Base-by-base conservation (phyloP, 2,797 vertebrate genomes). In the Sciurus vulgaris region DNA sequence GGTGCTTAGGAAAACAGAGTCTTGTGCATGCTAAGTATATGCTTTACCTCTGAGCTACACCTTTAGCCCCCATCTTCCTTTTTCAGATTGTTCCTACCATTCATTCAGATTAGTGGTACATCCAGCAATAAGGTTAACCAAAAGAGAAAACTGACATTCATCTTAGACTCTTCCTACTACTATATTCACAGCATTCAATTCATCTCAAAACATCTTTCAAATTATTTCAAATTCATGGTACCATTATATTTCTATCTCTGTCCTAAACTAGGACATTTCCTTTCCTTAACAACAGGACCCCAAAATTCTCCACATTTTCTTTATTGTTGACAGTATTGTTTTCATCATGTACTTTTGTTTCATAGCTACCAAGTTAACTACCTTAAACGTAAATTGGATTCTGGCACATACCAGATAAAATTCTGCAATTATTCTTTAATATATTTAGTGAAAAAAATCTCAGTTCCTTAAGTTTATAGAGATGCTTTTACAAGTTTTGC, bases 301-400 rank as follows among this genome's bases (percentile, higher is more conserved):
- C 7, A 81, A 38, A 95, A 38, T 4, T 65, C 22, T 51, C 51
- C 38, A 76, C 47, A 2, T 49, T 49, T 63, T 83, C 11, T 74
- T 76, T 83, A 33, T 74, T 67, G 3, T 76, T 33, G 79, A 0
- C 4, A 30, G 18, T 93, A 35, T 41, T 91, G 2, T 76, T 89
- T 63, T 78, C 7, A 89, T 41, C 13, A 69, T 9, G 61, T 38
- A 65, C 14, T 47, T 47, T 76, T 72, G 81, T n/a, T 65, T 87
- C 15, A 67, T 14, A 82, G 6, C 3, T 56, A 28, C 28, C 4
- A 8, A 85, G 10, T 61, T 84, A 74, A 30, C 9, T 5, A 63
- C 22, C 18, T 73, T 69, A 44, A 51, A 91, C 89, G 65, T 17
- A 94, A 93, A 72, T 61, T 22, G 35, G 15, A 76, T 95, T 89